Conservation (phyloP, 2,797 vertebrate genomes). For the Menidia menidia region DNA sequence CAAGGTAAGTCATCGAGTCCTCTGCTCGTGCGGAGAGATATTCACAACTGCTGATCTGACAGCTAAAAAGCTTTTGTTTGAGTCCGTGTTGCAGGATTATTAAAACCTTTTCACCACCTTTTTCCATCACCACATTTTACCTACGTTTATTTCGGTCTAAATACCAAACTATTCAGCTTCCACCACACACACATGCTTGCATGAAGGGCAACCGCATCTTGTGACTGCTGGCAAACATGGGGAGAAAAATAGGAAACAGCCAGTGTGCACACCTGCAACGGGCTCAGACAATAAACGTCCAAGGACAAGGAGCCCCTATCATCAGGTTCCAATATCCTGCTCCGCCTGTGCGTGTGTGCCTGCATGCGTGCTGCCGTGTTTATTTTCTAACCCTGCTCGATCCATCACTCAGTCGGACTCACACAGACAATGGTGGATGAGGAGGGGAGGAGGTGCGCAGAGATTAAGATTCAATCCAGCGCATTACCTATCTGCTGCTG, state of each 20-base stretch:
- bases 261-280: conserved; percentile 56
- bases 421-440: conserved; percentile 42
- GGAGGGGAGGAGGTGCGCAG: conserved; percentile 36
- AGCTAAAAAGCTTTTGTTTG: background rate
- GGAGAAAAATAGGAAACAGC: conserved; percentile 26
- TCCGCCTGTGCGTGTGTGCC: conserved; percentile 15
- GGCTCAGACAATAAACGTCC: conserved; percentile 51
- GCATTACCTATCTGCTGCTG: conserved; percentile 53
- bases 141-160: background rate
- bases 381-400: conserved; percentile 39
- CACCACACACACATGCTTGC: background rate
- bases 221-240: background rate
- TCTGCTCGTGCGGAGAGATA: background rate
- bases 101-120: no score
- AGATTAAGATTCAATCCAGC: conserved; percentile 52
- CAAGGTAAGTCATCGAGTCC: background rate
- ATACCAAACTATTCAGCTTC: conserved; percentile 8
- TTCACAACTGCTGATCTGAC: background rate
- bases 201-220: background rate
- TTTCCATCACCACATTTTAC: no score
- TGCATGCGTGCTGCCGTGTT: conserved; percentile 20
- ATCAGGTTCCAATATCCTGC: conserved; percentile 70
- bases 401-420: conserved; percentile 51
- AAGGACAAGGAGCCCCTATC: conserved; percentile 56
- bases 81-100: no score